Base-by-base conservation (phyloP, 2,797 vertebrate species). In the Eulemur albifrons region DNA sequence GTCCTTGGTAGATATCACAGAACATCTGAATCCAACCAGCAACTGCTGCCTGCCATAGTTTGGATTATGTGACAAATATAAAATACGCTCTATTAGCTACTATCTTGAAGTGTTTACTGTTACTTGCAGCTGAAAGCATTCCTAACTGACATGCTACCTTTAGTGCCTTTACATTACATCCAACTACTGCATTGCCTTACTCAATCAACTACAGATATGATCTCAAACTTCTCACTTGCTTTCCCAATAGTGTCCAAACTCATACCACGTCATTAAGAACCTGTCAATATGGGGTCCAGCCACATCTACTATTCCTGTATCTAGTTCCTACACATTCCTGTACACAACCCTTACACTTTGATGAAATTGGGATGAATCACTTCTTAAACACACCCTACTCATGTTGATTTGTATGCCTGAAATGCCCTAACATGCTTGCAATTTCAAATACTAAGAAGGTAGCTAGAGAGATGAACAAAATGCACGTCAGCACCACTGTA, bases 1-100 rank as follows among this genome's bases (percentile, higher is more conserved):
- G 0, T 15, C 15, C 23, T 40, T 79, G 13, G 4, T 3, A 8
- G 7, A 18, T 12, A 15, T 14, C 25, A 20, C 5, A 4, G 65
- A 84, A 30, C n/a, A n/a, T 17, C 73, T 20, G 25, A 67, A 32
- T 43, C 43, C n/a, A 61, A 21, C 21, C 59, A 54, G 21, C 4
- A 15, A 20, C 1, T 3, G 23, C 48, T 73, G 25, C 6, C 30
- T 23, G 18, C 10, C 20, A 32, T 3, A 35, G 14, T 35, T 27
- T 59, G 35, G 13, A 38, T 40, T 38, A 21, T 21, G 15, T 7
- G 21, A 81, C 8, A 48, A 59, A 32, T 25, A 32, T 18, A 30
- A 25, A 3, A 3, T 13, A 15, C 20, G 23, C 75, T 48, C 80
- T 10, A n/a, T 67, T 35, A 45, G 72, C 43, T 23, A 23, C 27